A percentile compares a stretch with the other conserved stretches of the same genome.
These are phyloP conservation scores for Strigamia transsilvanica DNA, from an alignment of 2,888 invertebrate species.

Conservation along the genomic window DNA sequence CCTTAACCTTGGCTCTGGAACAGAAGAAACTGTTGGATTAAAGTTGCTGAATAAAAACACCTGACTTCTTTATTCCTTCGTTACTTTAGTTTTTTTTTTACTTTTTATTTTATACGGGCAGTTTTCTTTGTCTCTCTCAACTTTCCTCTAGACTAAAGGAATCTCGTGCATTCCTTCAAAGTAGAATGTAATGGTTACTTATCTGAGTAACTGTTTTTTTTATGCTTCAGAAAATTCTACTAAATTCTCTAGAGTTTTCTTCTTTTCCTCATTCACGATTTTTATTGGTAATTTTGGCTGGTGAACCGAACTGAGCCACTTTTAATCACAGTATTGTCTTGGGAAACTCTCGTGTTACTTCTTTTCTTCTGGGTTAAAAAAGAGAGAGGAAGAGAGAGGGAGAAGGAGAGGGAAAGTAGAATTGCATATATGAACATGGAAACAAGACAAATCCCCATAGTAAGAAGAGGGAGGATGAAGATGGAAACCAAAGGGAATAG, in stretches of 20 bases:
- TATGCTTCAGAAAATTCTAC: slow-evolving; percentile 23
- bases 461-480: neutral
- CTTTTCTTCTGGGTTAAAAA: neutral
- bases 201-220: neutral
- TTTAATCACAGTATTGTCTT: slow-evolving; percentile 38
- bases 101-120: no score
- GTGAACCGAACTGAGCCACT: slow-evolving; percentile 35
- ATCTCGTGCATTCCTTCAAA: neutral
- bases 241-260: slow-evolving; percentile 8
- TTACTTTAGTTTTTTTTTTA: neutral
- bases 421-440: neutral
- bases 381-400: neutral
- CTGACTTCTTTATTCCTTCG: neutral
- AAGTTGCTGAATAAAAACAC: neutral
- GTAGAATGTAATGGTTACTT: neutral
- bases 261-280: neutral
- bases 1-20: neutral
- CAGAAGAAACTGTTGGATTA: slow-evolving; percentile 17
- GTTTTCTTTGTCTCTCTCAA: no score
- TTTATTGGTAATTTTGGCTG: slow-evolving; percentile 12
- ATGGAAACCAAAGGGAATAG: neutral
- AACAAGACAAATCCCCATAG: neutral
- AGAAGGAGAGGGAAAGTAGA: neutral
- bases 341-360: neutral
- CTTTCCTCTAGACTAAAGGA: neutral